phyloP scores from a whole-genome alignment of 1,140 invertebrate genomes.

The Anastrepha ludens region DNA sequence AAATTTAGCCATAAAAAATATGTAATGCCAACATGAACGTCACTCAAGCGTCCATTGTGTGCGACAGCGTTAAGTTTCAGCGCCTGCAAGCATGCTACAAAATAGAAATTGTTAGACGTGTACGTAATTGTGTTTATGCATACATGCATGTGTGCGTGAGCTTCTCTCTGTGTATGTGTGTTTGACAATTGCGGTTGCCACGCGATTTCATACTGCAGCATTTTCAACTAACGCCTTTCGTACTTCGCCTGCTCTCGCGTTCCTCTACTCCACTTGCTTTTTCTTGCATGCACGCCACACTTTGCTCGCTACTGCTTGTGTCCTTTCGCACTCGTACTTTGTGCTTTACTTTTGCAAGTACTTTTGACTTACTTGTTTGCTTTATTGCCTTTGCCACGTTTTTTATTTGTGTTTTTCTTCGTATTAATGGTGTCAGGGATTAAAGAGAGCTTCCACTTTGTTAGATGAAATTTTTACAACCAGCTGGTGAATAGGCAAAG shows the following conservation, averaged over 20 bases:
- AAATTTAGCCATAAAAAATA: constrained; percentile 32
- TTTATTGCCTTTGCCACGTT: no score
- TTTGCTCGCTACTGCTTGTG: no score
- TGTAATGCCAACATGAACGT: background rate
- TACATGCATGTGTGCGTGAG: background rate
- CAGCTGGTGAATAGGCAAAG: no score
- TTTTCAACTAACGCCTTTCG: background rate
- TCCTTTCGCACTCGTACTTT: no score
- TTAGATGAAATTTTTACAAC: no score
- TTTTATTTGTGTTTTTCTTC: background rate
- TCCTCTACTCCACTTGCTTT: no score
- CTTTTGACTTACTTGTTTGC: no score
- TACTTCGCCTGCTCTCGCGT: no score
- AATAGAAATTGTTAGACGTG: background rate
- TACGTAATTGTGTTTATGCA: background rate
- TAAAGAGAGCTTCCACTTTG: constrained; percentile 23
- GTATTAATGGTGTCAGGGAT: constrained; percentile 22
- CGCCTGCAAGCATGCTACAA: constrained; percentile 16
- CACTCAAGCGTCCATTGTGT: constrained; percentile 38
- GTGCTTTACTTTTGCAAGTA: no score
- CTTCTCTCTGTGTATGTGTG: background rate
- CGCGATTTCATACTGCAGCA: background rate
- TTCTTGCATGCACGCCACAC: no score
- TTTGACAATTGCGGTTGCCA: background rate
- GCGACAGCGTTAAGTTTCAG: background rate